Conservation (phyloP, 2,888 invertebrate species). For the Fabriciana adippe region DNA sequence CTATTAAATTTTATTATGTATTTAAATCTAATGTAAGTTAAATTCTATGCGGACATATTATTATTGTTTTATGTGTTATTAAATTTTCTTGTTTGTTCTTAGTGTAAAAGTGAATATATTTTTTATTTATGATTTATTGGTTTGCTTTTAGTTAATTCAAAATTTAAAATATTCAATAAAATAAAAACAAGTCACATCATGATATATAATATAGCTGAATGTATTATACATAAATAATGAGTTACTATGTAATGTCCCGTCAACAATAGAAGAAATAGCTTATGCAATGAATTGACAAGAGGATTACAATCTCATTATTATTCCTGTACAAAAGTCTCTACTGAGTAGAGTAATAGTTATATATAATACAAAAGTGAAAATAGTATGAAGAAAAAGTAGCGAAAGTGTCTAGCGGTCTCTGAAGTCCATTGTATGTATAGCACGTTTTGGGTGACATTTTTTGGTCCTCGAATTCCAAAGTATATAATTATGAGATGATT, state of each 20-base stretch:
- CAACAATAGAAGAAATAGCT: constrained; percentile 33
- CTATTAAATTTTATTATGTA: constrained; percentile 8
- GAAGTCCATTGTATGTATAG: constrained; percentile 65
- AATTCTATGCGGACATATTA: background rate
- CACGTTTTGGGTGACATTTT: constrained; percentile 63
- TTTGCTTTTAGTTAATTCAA: too few species aligned
- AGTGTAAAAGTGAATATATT: too few species aligned
- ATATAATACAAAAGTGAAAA: constrained; percentile 75
- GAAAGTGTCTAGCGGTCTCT: constrained; percentile 71
- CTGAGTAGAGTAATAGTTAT: constrained; percentile 45
- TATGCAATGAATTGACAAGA: constrained; percentile 49
- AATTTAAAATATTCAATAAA: background rate
- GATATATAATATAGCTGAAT: background rate
- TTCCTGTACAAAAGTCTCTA: constrained; percentile 34
- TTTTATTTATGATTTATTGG: too few species aligned
- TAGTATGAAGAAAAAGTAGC: constrained; percentile 70
- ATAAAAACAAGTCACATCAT: background rate
- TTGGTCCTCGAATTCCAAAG: constrained; percentile 53
- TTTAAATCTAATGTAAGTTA: background rate
- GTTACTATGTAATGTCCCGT: constrained; percentile 11
- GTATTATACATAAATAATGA: constrained; percentile 8
- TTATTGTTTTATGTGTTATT: background rate
- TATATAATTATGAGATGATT: constrained; percentile 6
- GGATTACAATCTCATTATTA: constrained; percentile 49
- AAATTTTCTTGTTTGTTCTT: background rate